phyloP scores from a whole-genome alignment of 2,797 vertebrate species.

The Sternarchorhynchus goeldii region DNA sequence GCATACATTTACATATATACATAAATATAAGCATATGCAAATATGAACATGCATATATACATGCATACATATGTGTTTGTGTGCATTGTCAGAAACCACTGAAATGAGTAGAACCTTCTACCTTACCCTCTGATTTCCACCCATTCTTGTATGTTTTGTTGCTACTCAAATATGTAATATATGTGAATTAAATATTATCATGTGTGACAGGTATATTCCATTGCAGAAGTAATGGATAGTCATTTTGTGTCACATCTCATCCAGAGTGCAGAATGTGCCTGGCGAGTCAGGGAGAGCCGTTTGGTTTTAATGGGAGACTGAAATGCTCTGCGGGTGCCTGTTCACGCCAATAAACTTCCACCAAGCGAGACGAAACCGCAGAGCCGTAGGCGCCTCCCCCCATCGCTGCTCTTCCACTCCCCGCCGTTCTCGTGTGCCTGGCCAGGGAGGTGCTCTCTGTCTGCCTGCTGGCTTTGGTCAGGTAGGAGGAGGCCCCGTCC shows the following conservation, averaged over 20 bases:
- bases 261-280: conserved; percentile 35
- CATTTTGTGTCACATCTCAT: conserved; percentile 34
- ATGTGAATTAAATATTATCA: neutral
- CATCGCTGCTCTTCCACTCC: neutral
- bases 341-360: conserved; percentile 36
- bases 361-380: conserved; percentile 21
- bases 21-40: too few species aligned
- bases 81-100: too few species aligned
- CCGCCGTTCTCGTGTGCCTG: conserved; percentile 5
- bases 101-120: too few species aligned
- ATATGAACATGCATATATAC: too few species aligned
- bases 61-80: too few species aligned
- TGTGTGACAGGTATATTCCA: conserved; percentile 2
- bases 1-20: too few species aligned
- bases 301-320: conserved; percentile 36
- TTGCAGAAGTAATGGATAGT: conserved; percentile 33
- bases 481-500: neutral
- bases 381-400: conserved; percentile 4
- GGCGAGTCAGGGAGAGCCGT: conserved; percentile 28
- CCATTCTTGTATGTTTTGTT: too few species aligned
- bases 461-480: neutral
- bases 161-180: too few species aligned
- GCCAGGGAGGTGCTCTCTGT: neutral
- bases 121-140: too few species aligned
- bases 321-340: conserved; percentile 36